phyloP scores from a whole-genome alignment of 2,888 invertebrate genomes.

The Harpalus rubripes region DNA sequence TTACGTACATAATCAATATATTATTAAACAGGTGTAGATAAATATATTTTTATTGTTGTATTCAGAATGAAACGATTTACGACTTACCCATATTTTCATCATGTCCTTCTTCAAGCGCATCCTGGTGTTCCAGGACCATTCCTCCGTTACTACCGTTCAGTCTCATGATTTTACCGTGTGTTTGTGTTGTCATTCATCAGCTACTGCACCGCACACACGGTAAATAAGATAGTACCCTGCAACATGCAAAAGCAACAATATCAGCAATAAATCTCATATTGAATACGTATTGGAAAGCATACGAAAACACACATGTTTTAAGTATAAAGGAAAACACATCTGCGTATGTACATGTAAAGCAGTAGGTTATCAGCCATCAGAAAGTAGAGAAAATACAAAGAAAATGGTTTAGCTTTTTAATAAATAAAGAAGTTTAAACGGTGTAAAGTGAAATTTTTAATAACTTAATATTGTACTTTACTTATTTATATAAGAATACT shows the following conservation, averaged over 20 bases:
- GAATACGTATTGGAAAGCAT: not conserved
- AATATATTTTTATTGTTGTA: too few species aligned
- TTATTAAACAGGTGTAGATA: too few species aligned
- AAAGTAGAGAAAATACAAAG: slow-evolving; percentile 22
- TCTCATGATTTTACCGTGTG: slow-evolving; percentile 48
- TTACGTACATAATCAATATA: too few species aligned
- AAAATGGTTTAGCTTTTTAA: not conserved
- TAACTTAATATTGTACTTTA: too few species aligned
- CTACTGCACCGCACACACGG: slow-evolving; percentile 14
- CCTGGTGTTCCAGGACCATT: slow-evolving; percentile 31
- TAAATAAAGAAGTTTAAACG: not conserved
- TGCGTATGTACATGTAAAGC: not conserved
- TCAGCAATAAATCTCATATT: not conserved
- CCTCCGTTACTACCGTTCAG: slow-evolving; percentile 55
- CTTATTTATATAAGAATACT: too few species aligned
- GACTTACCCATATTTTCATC: slow-evolving; percentile 61
- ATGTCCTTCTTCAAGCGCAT: not conserved
- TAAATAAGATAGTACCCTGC: slow-evolving; percentile 6
- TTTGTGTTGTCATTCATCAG: slow-evolving; percentile 12
- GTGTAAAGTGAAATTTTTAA: not conserved
- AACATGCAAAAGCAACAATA: not conserved
- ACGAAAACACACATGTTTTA: not conserved
- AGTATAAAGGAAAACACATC: too few species aligned
- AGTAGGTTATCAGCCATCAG: slow-evolving; percentile 15
- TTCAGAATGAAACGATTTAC: not conserved